A percentile compares a stretch with the other conserved stretches of the same genome.
These are phyloP conservation scores for Nestor notabilis DNA, from an alignment of 2,113 vertebrate species.

Conservation along the genomic window DNA sequence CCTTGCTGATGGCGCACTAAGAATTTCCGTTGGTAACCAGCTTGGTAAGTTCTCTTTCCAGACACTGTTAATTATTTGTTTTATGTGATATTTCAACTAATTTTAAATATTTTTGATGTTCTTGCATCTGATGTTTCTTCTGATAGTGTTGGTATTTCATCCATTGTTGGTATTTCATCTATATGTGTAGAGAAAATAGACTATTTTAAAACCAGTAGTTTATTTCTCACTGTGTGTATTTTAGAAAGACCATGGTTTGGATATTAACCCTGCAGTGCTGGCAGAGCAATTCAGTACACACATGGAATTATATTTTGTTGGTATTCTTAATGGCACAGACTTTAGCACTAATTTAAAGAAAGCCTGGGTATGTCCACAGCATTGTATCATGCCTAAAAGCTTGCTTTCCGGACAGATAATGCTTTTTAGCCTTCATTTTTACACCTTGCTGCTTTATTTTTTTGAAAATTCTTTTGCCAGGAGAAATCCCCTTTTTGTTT, in stretches of 20 bases:
- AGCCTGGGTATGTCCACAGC: background rate
- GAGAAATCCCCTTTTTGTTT: background rate
- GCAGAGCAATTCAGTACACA: background rate
- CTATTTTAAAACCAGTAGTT: background rate
- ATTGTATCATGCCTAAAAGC: background rate
- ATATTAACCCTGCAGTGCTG: background rate
- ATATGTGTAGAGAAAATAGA: background rate
- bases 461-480: background rate
- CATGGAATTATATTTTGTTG: background rate
- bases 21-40: background rate
- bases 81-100: background rate
- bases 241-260: background rate
- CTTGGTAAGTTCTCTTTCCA: background rate
- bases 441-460: background rate
- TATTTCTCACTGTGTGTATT: background rate
- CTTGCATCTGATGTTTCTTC: background rate
- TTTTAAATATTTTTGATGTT: background rate
- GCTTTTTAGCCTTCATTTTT: background rate
- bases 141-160: background rate
- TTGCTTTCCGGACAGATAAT: background rate
- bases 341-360: background rate
- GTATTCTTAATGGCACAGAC: background rate
- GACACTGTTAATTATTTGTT: background rate
- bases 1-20: background rate
- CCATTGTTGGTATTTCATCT: no score